Evolutionary conservation across 2,113 vertebrate genomes (phyloP).

Genomic region (Pardalotus punctatus): DNA sequence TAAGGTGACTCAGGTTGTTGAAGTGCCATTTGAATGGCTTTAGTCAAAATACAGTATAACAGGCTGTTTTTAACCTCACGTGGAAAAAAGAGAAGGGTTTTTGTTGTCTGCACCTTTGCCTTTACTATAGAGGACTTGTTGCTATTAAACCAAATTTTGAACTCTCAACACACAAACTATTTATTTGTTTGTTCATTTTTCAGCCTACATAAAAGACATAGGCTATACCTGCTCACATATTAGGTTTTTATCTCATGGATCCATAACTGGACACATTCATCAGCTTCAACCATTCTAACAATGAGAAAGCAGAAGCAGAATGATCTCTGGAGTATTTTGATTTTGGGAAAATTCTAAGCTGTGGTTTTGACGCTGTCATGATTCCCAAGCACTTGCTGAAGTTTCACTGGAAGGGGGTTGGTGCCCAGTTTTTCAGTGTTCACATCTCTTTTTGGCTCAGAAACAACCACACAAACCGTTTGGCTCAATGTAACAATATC

Average conservation of each 20-base stretch:
- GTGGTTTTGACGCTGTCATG: not conserved
- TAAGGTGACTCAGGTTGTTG: not conserved
- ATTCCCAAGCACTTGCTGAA: not conserved
- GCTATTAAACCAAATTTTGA: not conserved
- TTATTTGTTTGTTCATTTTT: not conserved
- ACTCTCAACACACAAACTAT: not conserved
- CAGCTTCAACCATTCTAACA: not conserved
- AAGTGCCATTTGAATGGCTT: slow-evolving; percentile 38
- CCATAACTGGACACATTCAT: not conserved
- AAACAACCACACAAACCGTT: not conserved
- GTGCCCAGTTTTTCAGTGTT: not conserved
- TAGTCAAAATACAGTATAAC: not conserved
- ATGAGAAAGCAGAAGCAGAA: not conserved
- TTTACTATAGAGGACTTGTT: not conserved
- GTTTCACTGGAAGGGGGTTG: not conserved
- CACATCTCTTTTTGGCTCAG: not conserved
- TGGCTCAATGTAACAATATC: not conserved
- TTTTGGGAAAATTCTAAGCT: not conserved
- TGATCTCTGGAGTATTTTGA: not conserved
- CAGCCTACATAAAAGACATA: not conserved
- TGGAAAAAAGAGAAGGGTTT: not conserved
- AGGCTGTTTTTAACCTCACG: not conserved
- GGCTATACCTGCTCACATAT: not conserved
- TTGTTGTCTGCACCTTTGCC: not conserved
- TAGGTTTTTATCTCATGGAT: not conserved